Evolutionary conservation across 2,888 invertebrate species (phyloP).

Genomic region (Megaustenia siamemsis): DNA sequence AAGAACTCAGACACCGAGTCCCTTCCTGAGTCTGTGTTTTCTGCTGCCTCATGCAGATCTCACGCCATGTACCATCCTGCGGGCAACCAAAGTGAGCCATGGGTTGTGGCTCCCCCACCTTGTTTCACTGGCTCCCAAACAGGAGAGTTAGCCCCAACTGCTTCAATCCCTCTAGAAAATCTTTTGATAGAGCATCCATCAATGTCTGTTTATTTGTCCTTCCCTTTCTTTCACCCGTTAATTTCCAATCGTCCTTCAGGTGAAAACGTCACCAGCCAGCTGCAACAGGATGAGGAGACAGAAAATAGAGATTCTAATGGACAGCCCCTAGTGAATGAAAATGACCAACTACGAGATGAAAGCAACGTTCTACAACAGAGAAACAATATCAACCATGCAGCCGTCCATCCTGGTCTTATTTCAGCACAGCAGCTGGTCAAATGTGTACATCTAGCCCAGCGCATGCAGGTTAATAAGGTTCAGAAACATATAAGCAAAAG

Average conservation of each 20-base stretch:
- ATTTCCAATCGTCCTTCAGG: slow-evolving; percentile 25
- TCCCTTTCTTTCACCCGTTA: slow-evolving; percentile 17
- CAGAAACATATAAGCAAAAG: slow-evolving; percentile 61
- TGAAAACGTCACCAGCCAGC: not conserved
- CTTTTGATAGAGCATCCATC: slow-evolving; percentile 91
- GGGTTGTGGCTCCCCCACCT: slow-evolving; percentile 90
- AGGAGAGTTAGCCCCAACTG: slow-evolving; percentile 80
- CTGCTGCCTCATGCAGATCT: slow-evolving; percentile 43
- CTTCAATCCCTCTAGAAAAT: slow-evolving; percentile 88
- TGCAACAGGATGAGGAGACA: not conserved
- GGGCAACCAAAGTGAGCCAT: slow-evolving; percentile 80
- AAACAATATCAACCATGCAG: slow-evolving; percentile 13
- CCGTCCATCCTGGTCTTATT: slow-evolving; percentile 4
- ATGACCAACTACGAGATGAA: not conserved
- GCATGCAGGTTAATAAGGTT: slow-evolving; percentile 58
- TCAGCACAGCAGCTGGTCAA: slow-evolving; percentile 23
- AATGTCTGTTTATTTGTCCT: slow-evolving; percentile 80
- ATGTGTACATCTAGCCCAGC: slow-evolving; percentile 60
- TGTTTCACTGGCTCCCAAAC: slow-evolving; percentile 85
- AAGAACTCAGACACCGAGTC: slow-evolving; percentile 46
- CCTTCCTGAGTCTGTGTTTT: slow-evolving; percentile 50
- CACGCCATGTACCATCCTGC: slow-evolving; percentile 39
- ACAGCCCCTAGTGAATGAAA: not conserved
- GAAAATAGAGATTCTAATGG: not conserved
- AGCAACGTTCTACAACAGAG: not conserved